These are phyloP conservation scores for Protonemura montana DNA, from an alignment of 2,888 invertebrate genomes.

Conservation along the genomic window DNA sequence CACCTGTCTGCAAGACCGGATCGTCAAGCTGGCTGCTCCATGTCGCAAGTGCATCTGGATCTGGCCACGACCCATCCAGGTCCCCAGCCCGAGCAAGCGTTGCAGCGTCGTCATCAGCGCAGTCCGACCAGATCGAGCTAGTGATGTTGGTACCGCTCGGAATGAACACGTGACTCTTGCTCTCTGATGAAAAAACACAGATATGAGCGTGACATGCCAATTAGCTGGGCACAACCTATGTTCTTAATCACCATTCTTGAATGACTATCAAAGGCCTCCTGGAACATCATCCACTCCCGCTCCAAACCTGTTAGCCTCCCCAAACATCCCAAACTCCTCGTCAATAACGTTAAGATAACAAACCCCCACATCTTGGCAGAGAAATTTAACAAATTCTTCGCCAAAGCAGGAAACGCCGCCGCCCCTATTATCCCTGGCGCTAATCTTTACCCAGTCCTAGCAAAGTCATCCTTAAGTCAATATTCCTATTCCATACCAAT, in stretches of 20 bases:
- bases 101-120: conserved; percentile 25
- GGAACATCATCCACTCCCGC: conserved; percentile 9
- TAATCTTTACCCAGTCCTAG: too few species aligned
- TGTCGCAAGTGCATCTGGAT: not conserved
- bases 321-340: not conserved
- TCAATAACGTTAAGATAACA: not conserved
- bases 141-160: conserved; percentile 63
- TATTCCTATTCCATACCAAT: conserved; percentile 4
- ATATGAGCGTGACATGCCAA: too few species aligned
- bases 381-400: conserved; percentile 13
- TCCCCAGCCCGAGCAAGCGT: conserved; percentile 15
- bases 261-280: too few species aligned
- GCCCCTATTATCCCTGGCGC: not conserved
- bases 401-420: not conserved
- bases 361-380: too few species aligned
- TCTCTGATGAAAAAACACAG: not conserved
- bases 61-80: conserved; percentile 27
- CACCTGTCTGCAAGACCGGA: not conserved
- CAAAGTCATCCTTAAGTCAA: too few species aligned
- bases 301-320: not conserved
- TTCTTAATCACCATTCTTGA: too few species aligned
- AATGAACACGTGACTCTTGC: conserved; percentile 55
- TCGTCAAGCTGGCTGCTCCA: not conserved
- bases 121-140: conserved; percentile 64
- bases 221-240: too few species aligned